A percentile compares a stretch with the other conserved stretches of the same genome.
Conservation (phyloP, 64 coral and sea anemone species). For the Hydrozoanthus tunicans region DNA sequence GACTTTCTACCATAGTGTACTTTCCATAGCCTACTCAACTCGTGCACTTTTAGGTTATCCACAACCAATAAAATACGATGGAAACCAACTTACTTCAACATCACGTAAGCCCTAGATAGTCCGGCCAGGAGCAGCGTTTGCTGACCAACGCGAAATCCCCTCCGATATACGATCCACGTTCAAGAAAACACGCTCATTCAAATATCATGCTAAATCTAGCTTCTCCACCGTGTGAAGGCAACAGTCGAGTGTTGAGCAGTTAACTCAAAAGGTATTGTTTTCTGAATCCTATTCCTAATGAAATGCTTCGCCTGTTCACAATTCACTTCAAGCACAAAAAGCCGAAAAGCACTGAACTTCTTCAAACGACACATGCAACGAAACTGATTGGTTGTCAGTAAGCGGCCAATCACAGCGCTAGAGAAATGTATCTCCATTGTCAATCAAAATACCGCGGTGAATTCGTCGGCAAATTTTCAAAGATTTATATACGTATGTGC, state of each 20-base stretch:
- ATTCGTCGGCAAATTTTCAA: conserved; percentile 59
- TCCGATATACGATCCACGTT: conserved; percentile 52
- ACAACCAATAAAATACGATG: conserved; percentile 10
- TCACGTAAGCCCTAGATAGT: conserved; percentile 37
- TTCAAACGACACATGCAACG: conserved; percentile 58
- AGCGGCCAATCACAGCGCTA: conserved; percentile 42
- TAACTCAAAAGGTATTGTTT: conserved; percentile 41
- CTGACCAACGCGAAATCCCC: conserved; percentile 46
- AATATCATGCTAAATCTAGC: conserved; percentile 47
- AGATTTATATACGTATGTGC: conserved; percentile 17
- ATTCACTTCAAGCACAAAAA: conserved; percentile 57
- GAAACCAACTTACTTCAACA: conserved; percentile 65
- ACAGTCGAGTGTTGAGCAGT: not conserved
- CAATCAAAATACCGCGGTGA: conserved; percentile 66
- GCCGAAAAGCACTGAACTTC: conserved; percentile 48
- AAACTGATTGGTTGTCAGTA: conserved; percentile 64
- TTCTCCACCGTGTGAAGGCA: not conserved
- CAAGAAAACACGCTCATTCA: conserved; percentile 52
- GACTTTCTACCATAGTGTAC: conserved; percentile 13
- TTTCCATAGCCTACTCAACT: conserved; percentile 32
- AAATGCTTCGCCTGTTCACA: conserved; percentile 47
- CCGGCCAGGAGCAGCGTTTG: not conserved
- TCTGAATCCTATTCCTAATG: conserved; percentile 39
- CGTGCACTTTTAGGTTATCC: conserved; percentile 10
- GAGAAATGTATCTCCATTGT: conserved; percentile 63